Evolutionary conservation across 2,797 vertebrate genomes (phyloP).

Genomic region (Phylloscopus collybita): DNA sequence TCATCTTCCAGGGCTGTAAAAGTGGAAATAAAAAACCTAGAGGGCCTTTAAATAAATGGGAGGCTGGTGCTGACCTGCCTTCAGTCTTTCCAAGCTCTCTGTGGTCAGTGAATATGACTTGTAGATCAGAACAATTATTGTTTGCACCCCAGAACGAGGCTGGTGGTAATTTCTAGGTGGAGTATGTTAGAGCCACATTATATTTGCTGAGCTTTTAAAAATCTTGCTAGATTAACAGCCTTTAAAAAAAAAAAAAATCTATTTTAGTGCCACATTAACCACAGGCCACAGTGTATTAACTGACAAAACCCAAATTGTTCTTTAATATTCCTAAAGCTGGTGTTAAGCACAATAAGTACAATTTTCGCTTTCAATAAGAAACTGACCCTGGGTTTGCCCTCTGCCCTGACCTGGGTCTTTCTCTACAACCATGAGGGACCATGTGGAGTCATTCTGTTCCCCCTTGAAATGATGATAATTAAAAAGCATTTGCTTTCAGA

Average conservation of each 20-base stretch:
- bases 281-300: constrained; percentile 67
- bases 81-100: neutral
- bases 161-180: constrained; percentile 13
- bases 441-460: constrained; percentile 55
- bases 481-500: constrained; percentile 62
- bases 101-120: neutral
- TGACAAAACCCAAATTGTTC: constrained; percentile 73
- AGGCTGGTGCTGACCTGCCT: neutral
- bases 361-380: constrained; percentile 75
- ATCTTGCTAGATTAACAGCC: constrained; percentile 52
- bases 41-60: neutral
- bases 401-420: constrained; percentile 72
- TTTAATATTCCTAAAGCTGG: constrained; percentile 83
- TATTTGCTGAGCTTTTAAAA: constrained; percentile 50
- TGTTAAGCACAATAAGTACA: constrained; percentile 84
- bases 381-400: constrained; percentile 73
- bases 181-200: neutral
- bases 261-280: constrained; percentile 67
- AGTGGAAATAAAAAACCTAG: neutral
- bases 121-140: neutral
- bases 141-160: neutral
- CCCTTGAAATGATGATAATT: constrained; percentile 63
- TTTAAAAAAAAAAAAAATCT: constrained; percentile 18
- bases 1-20: neutral
- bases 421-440: constrained; percentile 69